Conservation (phyloP, 2,888 invertebrate species). For the Oxycera nigricornis region DNA sequence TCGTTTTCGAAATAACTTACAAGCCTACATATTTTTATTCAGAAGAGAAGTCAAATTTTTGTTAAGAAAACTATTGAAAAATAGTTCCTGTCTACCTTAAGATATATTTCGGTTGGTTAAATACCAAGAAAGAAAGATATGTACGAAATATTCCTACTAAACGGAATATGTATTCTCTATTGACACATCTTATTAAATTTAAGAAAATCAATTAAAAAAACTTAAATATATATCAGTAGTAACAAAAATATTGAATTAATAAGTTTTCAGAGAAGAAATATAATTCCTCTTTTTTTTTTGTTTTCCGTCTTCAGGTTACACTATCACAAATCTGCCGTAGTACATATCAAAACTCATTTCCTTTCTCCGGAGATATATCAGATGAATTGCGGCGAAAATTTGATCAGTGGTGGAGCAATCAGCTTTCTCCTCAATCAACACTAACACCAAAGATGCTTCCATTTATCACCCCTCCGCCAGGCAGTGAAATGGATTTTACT, state of each 20-base stretch:
- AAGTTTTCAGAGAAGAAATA: neutral
- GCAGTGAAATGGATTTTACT: constrained; percentile 58
- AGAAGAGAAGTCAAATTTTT: too few species aligned
- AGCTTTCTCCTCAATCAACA: constrained; percentile 69
- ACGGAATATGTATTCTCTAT: too few species aligned
- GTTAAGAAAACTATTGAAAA: too few species aligned
- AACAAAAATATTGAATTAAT: neutral
- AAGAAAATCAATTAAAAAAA: neutral
- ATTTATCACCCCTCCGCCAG: constrained; percentile 56
- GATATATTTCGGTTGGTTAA: too few species aligned
- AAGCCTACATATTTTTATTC: too few species aligned
- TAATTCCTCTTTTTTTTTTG: constrained; percentile 39
- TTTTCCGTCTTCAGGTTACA: constrained; percentile 77
- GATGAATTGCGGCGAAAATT: constrained; percentile 88
- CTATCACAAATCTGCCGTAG: constrained; percentile 85
- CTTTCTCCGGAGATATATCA: constrained; percentile 74
- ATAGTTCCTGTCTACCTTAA: too few species aligned
- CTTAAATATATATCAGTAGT: neutral
- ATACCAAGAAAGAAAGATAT: too few species aligned
- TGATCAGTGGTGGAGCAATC: constrained; percentile 88
- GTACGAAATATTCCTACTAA: too few species aligned
- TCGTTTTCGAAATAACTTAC: too few species aligned
- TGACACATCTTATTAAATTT: neutral
- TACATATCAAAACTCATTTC: constrained; percentile 71
- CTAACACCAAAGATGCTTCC: constrained; percentile 65